Evolutionary conservation across 2,888 invertebrate genomes (phyloP).

Genomic region (Eutolmus rufibarbis): DNA sequence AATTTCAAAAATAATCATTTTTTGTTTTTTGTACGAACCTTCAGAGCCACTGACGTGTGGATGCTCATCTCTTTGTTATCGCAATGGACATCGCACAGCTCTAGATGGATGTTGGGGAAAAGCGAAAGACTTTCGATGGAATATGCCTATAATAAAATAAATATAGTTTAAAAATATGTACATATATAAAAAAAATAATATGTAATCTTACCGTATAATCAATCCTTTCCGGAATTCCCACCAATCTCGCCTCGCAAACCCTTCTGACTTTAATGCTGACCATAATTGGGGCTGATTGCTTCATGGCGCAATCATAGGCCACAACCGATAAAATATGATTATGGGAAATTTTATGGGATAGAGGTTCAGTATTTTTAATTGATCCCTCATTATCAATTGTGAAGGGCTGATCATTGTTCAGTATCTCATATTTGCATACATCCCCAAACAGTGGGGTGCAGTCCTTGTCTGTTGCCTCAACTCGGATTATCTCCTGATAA

Average conservation of each 20-base stretch:
- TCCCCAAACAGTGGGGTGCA: slow-evolving; percentile 94
- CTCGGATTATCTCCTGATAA: slow-evolving; percentile 88
- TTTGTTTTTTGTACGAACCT: slow-evolving; percentile 50
- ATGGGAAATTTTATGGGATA: slow-evolving; percentile 91
- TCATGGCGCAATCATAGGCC: slow-evolving; percentile 97
- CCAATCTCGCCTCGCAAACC: slow-evolving; percentile 80
- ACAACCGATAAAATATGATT: slow-evolving; percentile 97
- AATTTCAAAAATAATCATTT: too few relatives aligned
- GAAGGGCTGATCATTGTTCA: slow-evolving; percentile 90
- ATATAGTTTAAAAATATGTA: too few relatives aligned
- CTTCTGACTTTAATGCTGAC: slow-evolving; percentile 93
- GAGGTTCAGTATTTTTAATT: slow-evolving; percentile 91
- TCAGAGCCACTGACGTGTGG: slow-evolving; percentile 58
- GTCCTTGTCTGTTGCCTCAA: slow-evolving; percentile 92
- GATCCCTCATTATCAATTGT: slow-evolving; percentile 90
- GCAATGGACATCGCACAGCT: slow-evolving; percentile 63
- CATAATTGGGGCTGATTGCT: slow-evolving; percentile 91
- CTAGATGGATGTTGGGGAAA: slow-evolving; percentile 61
- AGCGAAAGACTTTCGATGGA: slow-evolving; percentile 59
- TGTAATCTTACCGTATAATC: slow-evolving; percentile 57
- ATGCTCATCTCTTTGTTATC: slow-evolving; percentile 58
- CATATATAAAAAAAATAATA: too few relatives aligned
- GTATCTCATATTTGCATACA: slow-evolving; percentile 96
- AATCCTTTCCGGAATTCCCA: slow-evolving; percentile 67
- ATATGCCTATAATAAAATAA: slow-evolving; percentile 52